These are phyloP conservation scores for Clangula hyemalis DNA, from an alignment of 2,797 vertebrate genomes.

Conservation along the genomic window DNA sequence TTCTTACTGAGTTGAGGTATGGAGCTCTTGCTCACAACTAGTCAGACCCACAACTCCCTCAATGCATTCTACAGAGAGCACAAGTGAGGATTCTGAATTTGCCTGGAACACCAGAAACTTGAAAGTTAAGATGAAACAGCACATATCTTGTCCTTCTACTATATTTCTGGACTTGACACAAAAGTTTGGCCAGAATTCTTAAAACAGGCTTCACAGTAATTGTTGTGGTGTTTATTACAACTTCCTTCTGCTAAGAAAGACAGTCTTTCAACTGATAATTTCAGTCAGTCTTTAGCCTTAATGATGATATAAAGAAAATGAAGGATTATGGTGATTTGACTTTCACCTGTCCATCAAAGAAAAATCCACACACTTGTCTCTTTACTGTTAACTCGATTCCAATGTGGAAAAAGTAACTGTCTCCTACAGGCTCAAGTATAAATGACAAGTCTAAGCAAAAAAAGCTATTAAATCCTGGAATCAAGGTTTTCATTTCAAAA, in stretches of 20 bases:
- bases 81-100: background rate
- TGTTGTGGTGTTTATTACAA: background rate
- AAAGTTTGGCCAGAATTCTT: background rate
- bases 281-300: background rate
- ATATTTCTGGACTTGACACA: slow-evolving; percentile 2
- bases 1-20: background rate
- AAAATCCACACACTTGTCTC: background rate
- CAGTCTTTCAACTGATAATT: background rate
- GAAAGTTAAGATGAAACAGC: background rate
- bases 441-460: background rate
- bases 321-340: background rate
- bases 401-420: background rate
- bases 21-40: background rate
- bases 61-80: background rate
- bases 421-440: background rate
- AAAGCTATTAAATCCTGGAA: background rate
- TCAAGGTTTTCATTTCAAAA: background rate
- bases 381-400: background rate
- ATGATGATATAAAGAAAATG: background rate
- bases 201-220: background rate
- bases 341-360: background rate
- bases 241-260: background rate
- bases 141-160: background rate
- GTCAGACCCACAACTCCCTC: background rate
- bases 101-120: background rate